Evolutionary conservation across 2,797 vertebrate species (phyloP).

Genomic region (Pseudomugil gertrudae): DNA sequence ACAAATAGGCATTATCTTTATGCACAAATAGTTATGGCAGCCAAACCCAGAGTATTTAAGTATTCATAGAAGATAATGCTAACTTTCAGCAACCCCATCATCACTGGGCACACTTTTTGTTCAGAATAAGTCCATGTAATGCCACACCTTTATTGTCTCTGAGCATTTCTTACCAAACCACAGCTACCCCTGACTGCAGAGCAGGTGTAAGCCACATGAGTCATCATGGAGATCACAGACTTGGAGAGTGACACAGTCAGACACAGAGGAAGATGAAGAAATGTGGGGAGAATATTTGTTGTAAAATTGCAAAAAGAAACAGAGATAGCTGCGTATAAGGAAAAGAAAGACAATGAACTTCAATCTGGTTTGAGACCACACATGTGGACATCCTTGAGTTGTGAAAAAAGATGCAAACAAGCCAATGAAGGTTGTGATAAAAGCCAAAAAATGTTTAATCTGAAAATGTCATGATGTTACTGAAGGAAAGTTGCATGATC

Average conservation of each 20-base stretch:
- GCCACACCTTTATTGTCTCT: constrained; percentile 34
- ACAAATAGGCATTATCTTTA: background rate
- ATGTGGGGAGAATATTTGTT: constrained; percentile 16
- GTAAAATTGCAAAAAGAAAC: constrained; percentile 12
- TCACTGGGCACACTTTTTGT: constrained; percentile 7
- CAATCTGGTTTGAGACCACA: constrained; percentile 36
- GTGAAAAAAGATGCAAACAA: constrained; percentile 44
- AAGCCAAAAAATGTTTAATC: constrained; percentile 14
- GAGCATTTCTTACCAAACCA: constrained; percentile 24
- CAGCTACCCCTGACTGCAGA: constrained; percentile 51
- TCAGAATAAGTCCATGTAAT: constrained; percentile 9
- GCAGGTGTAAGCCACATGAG: constrained; percentile 74
- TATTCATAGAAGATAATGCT: background rate
- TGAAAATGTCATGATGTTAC: constrained; percentile 69
- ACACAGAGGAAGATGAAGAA: constrained; percentile 27
- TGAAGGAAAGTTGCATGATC: constrained; percentile 68
- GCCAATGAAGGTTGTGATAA: constrained; percentile 9
- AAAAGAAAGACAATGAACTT: too few relatives aligned
- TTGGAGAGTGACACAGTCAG: constrained; percentile 48
- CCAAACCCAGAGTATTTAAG: background rate
- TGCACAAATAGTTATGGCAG: background rate
- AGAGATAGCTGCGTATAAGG: too few relatives aligned
- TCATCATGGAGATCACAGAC: constrained; percentile 63
- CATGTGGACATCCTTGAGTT: constrained; percentile 23
- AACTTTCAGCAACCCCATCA: background rate